phyloP scores from a whole-genome alignment of 2,113 vertebrate genomes.

The Eurypyga helias region DNA sequence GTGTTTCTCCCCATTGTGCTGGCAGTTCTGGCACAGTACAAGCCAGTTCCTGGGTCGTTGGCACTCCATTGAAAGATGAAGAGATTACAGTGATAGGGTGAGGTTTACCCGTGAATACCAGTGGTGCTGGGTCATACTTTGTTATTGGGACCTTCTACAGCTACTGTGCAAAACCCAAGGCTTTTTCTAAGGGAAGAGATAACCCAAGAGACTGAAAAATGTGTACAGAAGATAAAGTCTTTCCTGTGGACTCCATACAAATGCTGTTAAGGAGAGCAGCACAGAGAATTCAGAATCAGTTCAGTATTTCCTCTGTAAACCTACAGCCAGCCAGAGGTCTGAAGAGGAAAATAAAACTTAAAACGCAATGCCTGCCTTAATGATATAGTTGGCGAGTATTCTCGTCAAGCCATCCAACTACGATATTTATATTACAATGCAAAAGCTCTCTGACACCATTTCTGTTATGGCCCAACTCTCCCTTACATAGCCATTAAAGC shows the following conservation, averaged over 20 bases:
- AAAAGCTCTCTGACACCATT: neutral
- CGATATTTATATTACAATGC: neutral
- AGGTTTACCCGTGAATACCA: neutral
- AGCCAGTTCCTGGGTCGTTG: neutral
- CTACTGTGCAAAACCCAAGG: rapidly evolving
- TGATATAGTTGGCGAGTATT: neutral
- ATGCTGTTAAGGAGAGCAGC: neutral
- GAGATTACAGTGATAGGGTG: neutral
- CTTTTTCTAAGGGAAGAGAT: neutral
- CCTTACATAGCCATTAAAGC: neutral
- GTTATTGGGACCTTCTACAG: neutral
- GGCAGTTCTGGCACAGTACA: neutral
- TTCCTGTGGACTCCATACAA: neutral
- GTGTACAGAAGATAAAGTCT: neutral
- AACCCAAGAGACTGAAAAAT: neutral
- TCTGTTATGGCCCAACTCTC: neutral
- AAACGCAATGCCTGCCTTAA: neutral
- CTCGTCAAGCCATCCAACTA: neutral
- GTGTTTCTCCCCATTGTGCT: neutral
- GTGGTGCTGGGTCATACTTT: neutral
- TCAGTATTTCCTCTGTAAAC: neutral
- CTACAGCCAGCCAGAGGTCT: neutral
- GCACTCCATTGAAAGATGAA: rapidly evolving
- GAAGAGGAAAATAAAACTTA: neutral
- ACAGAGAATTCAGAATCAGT: neutral